Evolutionary conservation across 2,113 vertebrate species (phyloP), one percentile per base, ranked within the genome.

Genomic region (Chloebia gouldiae): DNA sequence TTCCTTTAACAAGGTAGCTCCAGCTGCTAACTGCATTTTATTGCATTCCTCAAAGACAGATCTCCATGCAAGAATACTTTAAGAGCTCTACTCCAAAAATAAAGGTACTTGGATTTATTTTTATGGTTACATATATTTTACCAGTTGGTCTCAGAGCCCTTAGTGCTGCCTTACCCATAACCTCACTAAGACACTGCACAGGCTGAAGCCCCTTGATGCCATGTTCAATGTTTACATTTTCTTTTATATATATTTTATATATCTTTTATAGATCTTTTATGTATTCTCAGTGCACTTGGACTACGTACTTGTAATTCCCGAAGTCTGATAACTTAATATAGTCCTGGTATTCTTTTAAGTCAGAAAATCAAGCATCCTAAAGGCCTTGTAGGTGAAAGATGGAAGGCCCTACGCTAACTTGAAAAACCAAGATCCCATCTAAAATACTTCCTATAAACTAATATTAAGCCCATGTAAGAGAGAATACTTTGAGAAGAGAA

Each of bases 1-100:
- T 47, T n/a, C 35, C 56, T 94, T 92, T 92, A 95, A 95, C 88
- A 88, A 93, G 79, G 92, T 71, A 81, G 35, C 66, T 73, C 85
- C 93, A 93, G 81, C 90, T 95, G 91, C 86, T 88, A 39, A 83
- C 82, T 65, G 35, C 4, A 39, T 69, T 96, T 96, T 95, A 90
- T 63, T 83, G 91, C 89, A 86, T 83, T 93, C 79, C 90, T 91
- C 76, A 90, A 37, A 78, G 78, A 35, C 73, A 92, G 61, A 53
- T 40, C 54, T 83, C 54, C 4, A 1, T 6, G 44, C 16, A 35
- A 45, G 88, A 35, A 76, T 5, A 64, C n/a, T 93, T 91, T 20
- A 75, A 81, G 86, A 88, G 57, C 83, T 70, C 49, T 80, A 53
- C 66, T 85, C 81, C 45, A 87, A 54, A 84, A 85, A 40, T 30